These are phyloP conservation scores for Mesembrinibis cayennensis DNA, from an alignment of 2,113 vertebrate genomes.

Conservation along the genomic window DNA sequence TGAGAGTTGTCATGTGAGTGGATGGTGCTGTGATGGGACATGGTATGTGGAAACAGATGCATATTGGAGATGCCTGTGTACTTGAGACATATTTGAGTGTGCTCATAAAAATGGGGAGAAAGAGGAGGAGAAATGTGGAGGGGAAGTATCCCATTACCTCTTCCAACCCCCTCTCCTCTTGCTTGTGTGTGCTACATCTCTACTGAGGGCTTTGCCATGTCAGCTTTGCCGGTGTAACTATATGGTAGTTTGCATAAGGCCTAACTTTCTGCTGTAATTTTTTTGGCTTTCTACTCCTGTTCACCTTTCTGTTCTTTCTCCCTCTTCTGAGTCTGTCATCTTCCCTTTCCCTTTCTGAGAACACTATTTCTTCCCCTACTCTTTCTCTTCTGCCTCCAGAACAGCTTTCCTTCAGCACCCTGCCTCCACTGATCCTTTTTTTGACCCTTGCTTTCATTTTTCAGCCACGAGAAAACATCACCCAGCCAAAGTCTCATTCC, in stretches of 20 bases:
- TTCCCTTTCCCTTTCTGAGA: background rate
- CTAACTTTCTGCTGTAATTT: background rate
- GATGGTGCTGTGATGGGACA: background rate
- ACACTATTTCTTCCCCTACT: background rate
- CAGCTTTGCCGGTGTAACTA: background rate
- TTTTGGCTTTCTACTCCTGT: background rate
- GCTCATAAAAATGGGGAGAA: background rate
- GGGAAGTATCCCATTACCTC: background rate
- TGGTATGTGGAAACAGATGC: background rate
- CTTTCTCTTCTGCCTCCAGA: background rate
- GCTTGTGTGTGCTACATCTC: background rate
- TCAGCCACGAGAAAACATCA: background rate
- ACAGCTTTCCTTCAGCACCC: background rate
- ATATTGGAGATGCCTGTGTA: background rate
- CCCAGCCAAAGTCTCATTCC: background rate
- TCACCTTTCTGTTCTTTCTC: background rate
- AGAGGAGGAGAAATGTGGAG: background rate
- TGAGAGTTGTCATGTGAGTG: background rate
- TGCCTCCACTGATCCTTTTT: background rate
- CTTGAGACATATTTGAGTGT: background rate
- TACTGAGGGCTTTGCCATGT: background rate
- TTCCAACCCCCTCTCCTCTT: background rate
- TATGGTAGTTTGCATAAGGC: background rate
- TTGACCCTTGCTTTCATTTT: background rate
- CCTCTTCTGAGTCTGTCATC: background rate